These are phyloP conservation scores for Polypterus senegalus DNA, from an alignment of 2,113 vertebrate species.

Conservation along the genomic window DNA sequence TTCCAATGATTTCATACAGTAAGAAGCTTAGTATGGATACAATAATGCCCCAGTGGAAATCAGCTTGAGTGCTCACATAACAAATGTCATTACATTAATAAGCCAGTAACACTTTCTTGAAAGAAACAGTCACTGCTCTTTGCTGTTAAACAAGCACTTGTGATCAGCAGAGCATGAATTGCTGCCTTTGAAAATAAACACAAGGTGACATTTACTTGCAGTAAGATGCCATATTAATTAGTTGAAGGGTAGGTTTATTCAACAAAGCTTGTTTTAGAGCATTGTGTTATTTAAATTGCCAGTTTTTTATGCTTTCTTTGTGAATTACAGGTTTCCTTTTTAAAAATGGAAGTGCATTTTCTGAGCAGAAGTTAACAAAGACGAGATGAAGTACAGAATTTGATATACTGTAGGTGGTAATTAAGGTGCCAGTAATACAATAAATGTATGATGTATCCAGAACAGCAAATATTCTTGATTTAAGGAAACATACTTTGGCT, in stretches of 20 bases:
- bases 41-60: not conserved
- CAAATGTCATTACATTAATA: not conserved
- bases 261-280: not conserved
- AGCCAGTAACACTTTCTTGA: not conserved
- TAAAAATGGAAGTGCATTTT: too few species aligned
- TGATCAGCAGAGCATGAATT: not conserved
- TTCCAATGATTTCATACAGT: not conserved
- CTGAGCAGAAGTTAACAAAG: too few species aligned
- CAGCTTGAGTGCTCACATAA: not conserved
- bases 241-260: not conserved
- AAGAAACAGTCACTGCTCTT: not conserved
- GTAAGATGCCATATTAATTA: not conserved
- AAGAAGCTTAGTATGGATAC: constrained; percentile 8
- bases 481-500: too few species aligned
- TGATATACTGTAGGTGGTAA: too few species aligned
- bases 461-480: too few species aligned
- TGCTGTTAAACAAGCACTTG: not conserved
- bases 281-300: constrained; percentile 13
- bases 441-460: too few species aligned
- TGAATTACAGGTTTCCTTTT: too few species aligned
- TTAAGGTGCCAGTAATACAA: too few species aligned
- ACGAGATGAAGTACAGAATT: too few species aligned
- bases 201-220: not conserved
- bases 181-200: not conserved
- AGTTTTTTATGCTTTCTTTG: not conserved